Evolutionary conservation across 1,140 invertebrate species (phyloP).

Genomic region (Drosophila orosa): DNA sequence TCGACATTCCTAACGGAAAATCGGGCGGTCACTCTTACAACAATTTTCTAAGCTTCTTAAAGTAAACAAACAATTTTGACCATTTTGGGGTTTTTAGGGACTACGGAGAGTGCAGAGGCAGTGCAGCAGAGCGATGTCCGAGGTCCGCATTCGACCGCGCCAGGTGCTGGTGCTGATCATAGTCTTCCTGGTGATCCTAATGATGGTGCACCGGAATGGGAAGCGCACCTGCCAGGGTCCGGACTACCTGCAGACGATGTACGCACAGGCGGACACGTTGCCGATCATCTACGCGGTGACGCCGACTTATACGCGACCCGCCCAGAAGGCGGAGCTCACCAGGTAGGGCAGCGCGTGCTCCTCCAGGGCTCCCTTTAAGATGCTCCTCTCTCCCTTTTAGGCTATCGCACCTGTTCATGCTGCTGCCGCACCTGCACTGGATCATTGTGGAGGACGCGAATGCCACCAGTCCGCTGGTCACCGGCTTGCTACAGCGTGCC

Average conservation of each 20-base stretch:
- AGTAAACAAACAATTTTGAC: constrained; percentile 12
- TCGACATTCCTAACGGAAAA: neutral
- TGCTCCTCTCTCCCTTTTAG: constrained; percentile 81
- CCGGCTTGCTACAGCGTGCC: constrained; percentile 90
- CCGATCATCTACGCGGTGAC: constrained; percentile 95
- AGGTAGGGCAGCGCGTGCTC: constrained; percentile 84
- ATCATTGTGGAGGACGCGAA: constrained; percentile 96
- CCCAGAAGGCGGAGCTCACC: constrained; percentile 98
- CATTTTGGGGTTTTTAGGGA: neutral
- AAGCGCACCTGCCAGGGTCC: constrained; percentile 74
- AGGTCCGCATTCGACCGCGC: constrained; percentile 78
- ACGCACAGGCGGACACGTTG: constrained; percentile 83
- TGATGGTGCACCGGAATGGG: constrained; percentile 75
- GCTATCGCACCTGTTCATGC: constrained; percentile 94
- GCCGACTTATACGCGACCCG: constrained; percentile 94
- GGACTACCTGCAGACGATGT: constrained; percentile 76
- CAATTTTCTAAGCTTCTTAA: neutral
- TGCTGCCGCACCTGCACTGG: constrained; percentile 97
- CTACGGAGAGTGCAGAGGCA: neutral
- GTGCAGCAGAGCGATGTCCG: constrained; percentile 59
- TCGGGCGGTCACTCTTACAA: neutral
- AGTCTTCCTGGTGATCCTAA: constrained; percentile 69
- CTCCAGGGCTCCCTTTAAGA: neutral
- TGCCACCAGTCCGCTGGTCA: constrained; percentile 91
- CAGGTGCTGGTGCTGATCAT: constrained; percentile 79